These are phyloP conservation scores for Trichonephila inaurata DNA, from an alignment of 1,140 invertebrate genomes.

Conservation along the genomic window DNA sequence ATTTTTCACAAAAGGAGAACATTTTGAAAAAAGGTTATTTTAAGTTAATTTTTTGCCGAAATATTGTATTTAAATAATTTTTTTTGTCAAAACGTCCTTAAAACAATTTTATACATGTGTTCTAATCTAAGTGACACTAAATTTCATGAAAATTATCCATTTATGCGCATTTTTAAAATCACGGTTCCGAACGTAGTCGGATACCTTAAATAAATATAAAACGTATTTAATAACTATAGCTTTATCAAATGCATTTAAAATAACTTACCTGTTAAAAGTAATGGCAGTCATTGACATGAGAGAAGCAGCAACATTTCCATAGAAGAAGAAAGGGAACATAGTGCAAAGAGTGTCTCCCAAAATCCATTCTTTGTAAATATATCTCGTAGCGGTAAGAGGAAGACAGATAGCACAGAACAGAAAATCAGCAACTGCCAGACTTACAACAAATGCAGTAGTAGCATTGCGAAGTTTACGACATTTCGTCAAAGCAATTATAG, in stretches of 20 bases:
- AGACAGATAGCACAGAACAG: conserved; percentile 91
- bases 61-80: too few relatives aligned
- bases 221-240: too few relatives aligned
- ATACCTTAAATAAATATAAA: too few relatives aligned
- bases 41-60: too few relatives aligned
- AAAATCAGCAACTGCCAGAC: conserved; percentile 90
- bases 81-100: too few relatives aligned
- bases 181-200: too few relatives aligned
- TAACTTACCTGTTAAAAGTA: conserved; percentile 90
- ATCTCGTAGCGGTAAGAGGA: conserved; percentile 90
- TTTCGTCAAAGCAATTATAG: conserved; percentile 75
- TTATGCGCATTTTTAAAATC: too few relatives aligned
- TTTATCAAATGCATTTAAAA: background rate
- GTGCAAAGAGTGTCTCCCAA: conserved; percentile 88
- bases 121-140: too few relatives aligned
- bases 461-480: conserved; percentile 85
- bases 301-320: conserved; percentile 93
- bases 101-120: too few relatives aligned
- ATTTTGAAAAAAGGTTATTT: too few relatives aligned
- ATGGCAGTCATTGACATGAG: conserved; percentile 94
- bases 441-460: conserved; percentile 93
- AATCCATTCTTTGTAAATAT: conserved; percentile 90
- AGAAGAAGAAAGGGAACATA: conserved; percentile 93
- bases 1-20: too few relatives aligned
- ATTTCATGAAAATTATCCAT: too few relatives aligned